These are phyloP conservation scores for Protophormia terraenovae DNA, from an alignment of 2,888 invertebrate species.

Conservation along the genomic window DNA sequence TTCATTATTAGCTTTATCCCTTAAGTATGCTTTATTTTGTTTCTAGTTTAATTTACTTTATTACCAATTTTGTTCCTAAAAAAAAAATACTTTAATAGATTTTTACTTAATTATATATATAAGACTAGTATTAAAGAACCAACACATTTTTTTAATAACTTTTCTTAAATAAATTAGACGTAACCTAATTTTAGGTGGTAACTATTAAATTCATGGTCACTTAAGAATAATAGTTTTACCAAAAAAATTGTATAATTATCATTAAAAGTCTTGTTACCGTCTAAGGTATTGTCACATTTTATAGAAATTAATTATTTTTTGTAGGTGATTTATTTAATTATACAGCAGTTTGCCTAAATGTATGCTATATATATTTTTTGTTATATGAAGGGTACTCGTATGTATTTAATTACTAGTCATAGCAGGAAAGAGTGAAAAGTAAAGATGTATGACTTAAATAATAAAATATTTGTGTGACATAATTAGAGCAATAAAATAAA, in stretches of 20 bases:
- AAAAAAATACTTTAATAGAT: not conserved
- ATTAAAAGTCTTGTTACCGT: not conserved
- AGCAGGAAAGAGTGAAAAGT: not conserved
- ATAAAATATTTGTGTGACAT: conserved; percentile 11
- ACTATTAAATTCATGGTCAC: not conserved
- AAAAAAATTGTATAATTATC: not conserved
- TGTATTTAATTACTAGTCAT: conserved; percentile 1
- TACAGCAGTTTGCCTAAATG: not conserved
- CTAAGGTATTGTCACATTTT: conserved; percentile 1
- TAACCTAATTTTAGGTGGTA: not conserved
- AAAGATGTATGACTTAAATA: not conserved
- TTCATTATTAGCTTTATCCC: not conserved
- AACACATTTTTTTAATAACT: not conserved
- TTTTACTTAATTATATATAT: conserved; percentile 14
- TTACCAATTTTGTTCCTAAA: not conserved
- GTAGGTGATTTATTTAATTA: not conserved
- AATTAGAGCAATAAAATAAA: not conserved
- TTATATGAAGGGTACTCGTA: not conserved
- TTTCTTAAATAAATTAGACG: not conserved
- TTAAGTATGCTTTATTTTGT: not conserved
- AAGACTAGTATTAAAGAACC: not conserved
- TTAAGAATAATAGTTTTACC: not conserved
- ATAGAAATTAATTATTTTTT: conserved; percentile 27
- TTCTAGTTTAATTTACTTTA: too few relatives aligned
- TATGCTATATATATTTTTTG: not conserved